These are phyloP conservation scores for Cerceris rybyensis DNA, from an alignment of 2,888 invertebrate genomes.

Conservation along the genomic window DNA sequence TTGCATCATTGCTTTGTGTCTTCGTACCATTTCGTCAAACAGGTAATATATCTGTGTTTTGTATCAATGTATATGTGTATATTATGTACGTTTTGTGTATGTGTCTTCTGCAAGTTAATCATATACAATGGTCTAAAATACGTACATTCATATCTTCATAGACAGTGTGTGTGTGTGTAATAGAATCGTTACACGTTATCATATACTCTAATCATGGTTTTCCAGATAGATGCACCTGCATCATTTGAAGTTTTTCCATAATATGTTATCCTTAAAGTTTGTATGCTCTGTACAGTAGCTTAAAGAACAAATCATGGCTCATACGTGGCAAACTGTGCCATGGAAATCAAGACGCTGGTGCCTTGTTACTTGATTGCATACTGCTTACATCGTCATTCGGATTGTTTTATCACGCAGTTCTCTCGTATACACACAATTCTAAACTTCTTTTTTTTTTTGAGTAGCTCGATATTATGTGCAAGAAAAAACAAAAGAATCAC, in stretches of 20 bases:
- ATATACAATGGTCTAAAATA: conserved; percentile 80
- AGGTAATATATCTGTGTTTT: conserved; percentile 46
- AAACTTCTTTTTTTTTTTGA: conserved; percentile 26
- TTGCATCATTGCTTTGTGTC: conserved; percentile 49
- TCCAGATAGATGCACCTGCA: conserved; percentile 50
- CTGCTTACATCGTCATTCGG: conserved; percentile 36
- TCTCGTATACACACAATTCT: conserved; percentile 43
- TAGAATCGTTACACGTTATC: conserved; percentile 74
- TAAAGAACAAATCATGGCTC: conserved; percentile 51
- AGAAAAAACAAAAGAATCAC: too few species aligned
- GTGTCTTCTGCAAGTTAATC: conserved; percentile 72
- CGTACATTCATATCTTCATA: conserved; percentile 80
- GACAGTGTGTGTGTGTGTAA: conserved; percentile 75
- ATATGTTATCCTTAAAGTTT: conserved; percentile 41
- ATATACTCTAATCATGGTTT: conserved; percentile 49
- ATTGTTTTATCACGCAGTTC: conserved; percentile 54
- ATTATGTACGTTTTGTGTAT: conserved; percentile 37
- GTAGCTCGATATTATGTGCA: conserved; percentile 53
- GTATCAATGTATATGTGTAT: conserved; percentile 44
- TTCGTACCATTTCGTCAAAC: conserved; percentile 61
- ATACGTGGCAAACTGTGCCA: conserved; percentile 36
- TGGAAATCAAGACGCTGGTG: conserved; percentile 46
- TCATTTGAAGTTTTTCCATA: conserved; percentile 22
- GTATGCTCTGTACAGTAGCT: conserved; percentile 51
- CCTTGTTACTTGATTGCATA: conserved; percentile 31